Percentiles rank a stretch among this genome's conserved stretches.
Evolutionary conservation across 2,888 invertebrate species (phyloP).

Genomic region (Amiota minor): DNA sequence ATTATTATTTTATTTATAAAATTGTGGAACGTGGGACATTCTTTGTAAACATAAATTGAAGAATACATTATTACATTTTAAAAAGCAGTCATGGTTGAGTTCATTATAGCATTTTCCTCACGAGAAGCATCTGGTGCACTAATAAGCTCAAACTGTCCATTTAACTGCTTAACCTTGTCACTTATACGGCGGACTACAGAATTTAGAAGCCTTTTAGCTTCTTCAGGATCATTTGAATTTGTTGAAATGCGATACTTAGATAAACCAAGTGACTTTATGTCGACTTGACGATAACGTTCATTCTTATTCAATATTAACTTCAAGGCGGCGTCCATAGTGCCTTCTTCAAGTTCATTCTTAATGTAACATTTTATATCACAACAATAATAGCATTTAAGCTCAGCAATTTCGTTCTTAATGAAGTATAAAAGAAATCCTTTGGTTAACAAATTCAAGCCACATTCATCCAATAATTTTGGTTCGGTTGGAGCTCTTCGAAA

Average conservation of each 20-base stretch:
- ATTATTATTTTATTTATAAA: too few relatives aligned
- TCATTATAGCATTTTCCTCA: neutral
- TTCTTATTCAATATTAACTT: neutral
- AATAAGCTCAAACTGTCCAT: neutral
- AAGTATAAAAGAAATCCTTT: conserved; percentile 1
- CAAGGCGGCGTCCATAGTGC: neutral
- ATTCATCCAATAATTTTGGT: neutral
- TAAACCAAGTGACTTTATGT: neutral
- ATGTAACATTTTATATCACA: neutral
- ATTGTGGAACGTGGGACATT: too few relatives aligned
- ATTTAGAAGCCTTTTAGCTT: neutral
- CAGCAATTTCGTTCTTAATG: neutral
- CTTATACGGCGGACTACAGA: neutral
- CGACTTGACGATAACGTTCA: neutral
- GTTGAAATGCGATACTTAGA: neutral
- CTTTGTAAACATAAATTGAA: too few relatives aligned
- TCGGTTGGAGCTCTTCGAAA: neutral
- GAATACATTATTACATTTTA: too few relatives aligned
- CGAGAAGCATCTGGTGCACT: neutral
- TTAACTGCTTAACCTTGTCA: neutral
- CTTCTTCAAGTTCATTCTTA: neutral
- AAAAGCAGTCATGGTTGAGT: too few relatives aligned
- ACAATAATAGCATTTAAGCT: neutral
- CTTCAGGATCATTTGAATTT: neutral
- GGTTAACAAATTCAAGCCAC: neutral